Base-by-base conservation (phyloP, 2,888 invertebrate genomes). In the Hemithea aestivaria region DNA sequence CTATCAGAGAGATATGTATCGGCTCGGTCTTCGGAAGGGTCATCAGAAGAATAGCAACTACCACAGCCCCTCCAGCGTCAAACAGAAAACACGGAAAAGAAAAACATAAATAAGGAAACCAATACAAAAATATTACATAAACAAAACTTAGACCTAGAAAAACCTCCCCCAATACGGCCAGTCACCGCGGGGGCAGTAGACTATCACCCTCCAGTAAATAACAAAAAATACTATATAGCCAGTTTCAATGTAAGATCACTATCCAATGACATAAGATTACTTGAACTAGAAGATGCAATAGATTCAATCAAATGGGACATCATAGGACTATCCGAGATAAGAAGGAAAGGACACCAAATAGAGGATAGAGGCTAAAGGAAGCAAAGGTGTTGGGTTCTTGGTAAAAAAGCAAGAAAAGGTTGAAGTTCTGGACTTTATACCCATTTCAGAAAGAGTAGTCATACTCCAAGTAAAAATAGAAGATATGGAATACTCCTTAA, bases 231-330 rank as follows among this genome's bases (percentile, higher is more conserved):
- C 5, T 27, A 34, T n/a, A 34, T 34, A 1, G 8, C 33, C 3
- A 34, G 26, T 21, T 34, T 34, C 8, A 34, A 34, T 8, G 33
- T 27, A 6, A 10, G 33, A n/a, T 34, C 33, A 21, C 11, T 34
- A 2, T 1, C 7, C 1, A 27, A 7, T n/a, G 33, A 34, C 11
- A 1, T 9, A 8, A 34, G 11, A 11, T 3, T 34, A 1, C 26
- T 27, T n/a, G 33, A 34, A 10, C 20, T 34, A 6, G 21, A 27
- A 21, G 11, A 26, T 10, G 21, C 27, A 6, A 6, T 34, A 8
- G 11, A n/a, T 0, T 6, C 2, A 1, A 10, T 33, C 10, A 33
- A 33, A n/a, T n/a, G n/a, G n/a, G n/a, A n/a, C n/a, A n/a, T n/a
- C n/a, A n/a, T n/a, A n/a, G n/a, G n/a, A n/a, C 1, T 33, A 20